A percentile compares a stretch with the other conserved stretches of the same genome.
These are phyloP conservation scores for Gonocerus acuteangulatus DNA, from an alignment of 2,888 invertebrate genomes.

Conservation along the genomic window DNA sequence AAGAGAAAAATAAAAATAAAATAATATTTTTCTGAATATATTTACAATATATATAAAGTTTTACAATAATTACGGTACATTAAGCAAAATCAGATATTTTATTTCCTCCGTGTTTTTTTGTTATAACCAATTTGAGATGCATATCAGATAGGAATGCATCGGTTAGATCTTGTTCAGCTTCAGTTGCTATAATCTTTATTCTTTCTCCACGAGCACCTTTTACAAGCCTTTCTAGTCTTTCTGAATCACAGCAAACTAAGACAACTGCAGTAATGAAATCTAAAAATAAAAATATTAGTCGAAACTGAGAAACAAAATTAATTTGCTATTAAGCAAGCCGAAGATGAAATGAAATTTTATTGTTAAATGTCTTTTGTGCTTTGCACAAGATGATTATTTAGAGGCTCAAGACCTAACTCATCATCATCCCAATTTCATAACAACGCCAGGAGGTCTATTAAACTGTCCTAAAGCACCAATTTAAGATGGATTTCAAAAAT, in stretches of 20 bases:
- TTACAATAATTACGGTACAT: background rate
- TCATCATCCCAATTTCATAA: no score
- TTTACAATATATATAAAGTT: background rate
- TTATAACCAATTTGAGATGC: conserved; percentile 44
- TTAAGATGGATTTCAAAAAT: no score
- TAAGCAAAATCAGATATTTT: background rate
- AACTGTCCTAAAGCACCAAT: no score
- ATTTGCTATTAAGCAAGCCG: background rate
- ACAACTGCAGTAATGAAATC: conserved; percentile 53
- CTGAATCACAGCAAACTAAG: conserved; percentile 55
- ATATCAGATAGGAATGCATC: conserved; percentile 58
- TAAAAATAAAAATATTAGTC: conserved; percentile 41
- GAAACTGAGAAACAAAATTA: background rate
- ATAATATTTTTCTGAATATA: no score
- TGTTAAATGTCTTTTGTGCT: no score
- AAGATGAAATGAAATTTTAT: no score
- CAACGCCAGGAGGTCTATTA: no score
- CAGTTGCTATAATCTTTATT: conserved; percentile 61
- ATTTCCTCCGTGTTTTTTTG: conserved; percentile 19
- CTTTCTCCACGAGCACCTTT: conserved; percentile 61
- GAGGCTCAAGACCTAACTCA: no score
- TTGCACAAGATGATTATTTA: no score
- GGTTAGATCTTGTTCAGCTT: conserved; percentile 55
- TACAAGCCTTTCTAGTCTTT: conserved; percentile 56
- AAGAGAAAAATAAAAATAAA: no score